phyloP scores from a whole-genome alignment of 2,113 vertebrate genomes.

The Nansenia antarctica region DNA sequence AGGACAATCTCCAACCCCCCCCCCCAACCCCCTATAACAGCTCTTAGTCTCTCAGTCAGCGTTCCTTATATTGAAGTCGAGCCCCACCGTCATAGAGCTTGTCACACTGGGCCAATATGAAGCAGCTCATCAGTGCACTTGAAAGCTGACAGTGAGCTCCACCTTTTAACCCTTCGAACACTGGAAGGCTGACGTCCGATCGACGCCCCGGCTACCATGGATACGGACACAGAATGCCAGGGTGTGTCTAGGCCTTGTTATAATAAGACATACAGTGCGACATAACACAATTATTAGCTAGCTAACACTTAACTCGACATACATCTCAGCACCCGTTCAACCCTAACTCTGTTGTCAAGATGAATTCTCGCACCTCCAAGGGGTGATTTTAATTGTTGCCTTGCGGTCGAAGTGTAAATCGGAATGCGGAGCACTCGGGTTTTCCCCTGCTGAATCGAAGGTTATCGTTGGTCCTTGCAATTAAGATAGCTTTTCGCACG shows the following conservation, averaged over 20 bases:
- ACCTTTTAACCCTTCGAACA: conserved; percentile 44
- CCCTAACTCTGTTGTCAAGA: too few species aligned
- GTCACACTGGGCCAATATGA: conserved; percentile 56
- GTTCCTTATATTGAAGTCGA: conserved; percentile 14
- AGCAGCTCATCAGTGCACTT: conserved; percentile 63
- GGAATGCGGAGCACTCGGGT: too few species aligned
- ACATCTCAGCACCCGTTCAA: too few species aligned
- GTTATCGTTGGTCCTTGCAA: too few species aligned
- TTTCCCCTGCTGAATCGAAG: too few species aligned
- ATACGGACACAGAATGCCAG: background rate
- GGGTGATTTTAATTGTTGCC: too few species aligned
- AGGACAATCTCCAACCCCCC: background rate
- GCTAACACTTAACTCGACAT: too few species aligned
- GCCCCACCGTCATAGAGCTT: conserved; percentile 17
- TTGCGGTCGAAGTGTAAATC: too few species aligned
- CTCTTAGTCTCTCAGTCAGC: conserved; percentile 17
- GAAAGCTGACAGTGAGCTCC: conserved; percentile 39
- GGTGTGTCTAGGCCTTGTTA: background rate
- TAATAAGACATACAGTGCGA: conserved; percentile 14
- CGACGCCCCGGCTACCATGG: background rate
- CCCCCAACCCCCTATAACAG: too few species aligned
- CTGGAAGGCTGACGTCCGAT: conserved; percentile 17
- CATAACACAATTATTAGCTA: background rate
- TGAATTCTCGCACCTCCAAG: too few species aligned
- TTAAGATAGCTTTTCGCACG: too few species aligned